Percentiles rank a stretch among this genome's conserved stretches.
These are phyloP conservation scores for Sweltsa coloradensis DNA, from an alignment of 1,140 invertebrate species.

Conservation along the genomic window DNA sequence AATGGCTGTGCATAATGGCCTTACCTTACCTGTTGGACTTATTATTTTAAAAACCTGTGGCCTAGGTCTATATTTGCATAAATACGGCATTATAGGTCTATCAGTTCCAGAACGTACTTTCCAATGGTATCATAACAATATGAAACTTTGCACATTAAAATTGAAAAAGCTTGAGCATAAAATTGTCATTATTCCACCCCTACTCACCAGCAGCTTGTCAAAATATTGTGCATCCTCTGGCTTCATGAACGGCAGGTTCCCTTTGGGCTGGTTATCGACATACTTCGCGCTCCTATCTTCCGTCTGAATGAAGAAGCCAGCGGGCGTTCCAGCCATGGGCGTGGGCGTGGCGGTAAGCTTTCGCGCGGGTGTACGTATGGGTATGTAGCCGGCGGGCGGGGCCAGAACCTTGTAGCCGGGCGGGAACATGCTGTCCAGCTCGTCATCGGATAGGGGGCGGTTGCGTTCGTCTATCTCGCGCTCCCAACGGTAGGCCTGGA, in stretches of 20 bases:
- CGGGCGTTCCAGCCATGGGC: constrained; percentile 82
- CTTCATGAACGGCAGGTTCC: constrained; percentile 96
- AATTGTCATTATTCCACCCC: not conserved
- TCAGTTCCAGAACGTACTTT: no score
- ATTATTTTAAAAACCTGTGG: no score
- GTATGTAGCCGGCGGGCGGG: constrained; percentile 91
- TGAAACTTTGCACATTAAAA: no score
- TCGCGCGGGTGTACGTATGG: constrained; percentile 91
- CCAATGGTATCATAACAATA: no score
- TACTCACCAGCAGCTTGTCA: constrained; percentile 76
- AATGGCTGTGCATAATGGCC: no score
- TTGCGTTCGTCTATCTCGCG: constrained; percentile 98
- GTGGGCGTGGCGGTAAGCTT: constrained; percentile 97
- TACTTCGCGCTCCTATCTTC: constrained; percentile 78
- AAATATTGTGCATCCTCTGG: constrained; percentile 99
- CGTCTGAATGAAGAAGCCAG: constrained; percentile 92
- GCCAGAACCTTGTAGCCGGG: constrained; percentile 95
- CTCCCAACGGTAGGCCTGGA: constrained; percentile 98
- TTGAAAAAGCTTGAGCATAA: no score
- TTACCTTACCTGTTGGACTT: no score
- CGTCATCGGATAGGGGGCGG: constrained; percentile 90
- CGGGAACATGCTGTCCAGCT: constrained; percentile 94
- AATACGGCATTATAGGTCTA: no score
- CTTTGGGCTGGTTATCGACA: constrained; percentile 93
- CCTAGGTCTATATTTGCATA: no score